Evolutionary conservation across 2,888 invertebrate species (phyloP), one percentile per base, ranked within the genome.

Genomic region (Clistopyga incitator): DNA sequence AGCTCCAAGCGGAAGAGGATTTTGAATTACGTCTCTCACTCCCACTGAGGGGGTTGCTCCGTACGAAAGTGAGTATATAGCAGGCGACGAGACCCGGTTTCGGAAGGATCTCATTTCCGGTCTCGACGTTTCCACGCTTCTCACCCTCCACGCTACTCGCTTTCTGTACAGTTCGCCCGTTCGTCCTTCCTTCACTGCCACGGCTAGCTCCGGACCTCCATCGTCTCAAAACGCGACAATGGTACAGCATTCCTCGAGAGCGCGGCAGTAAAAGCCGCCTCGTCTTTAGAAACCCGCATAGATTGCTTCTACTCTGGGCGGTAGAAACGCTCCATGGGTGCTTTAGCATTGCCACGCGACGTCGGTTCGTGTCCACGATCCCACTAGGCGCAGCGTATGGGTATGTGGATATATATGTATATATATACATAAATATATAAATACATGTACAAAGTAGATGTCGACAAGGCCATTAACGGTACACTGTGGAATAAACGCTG

Each of bases 101-200:
- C 84, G 77, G 84, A 84, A 84, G 84, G 84, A 85, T 87, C 82
- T 85, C 85, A 86, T 88, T 87, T 85, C 87, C 84, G 84, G 82
- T 83, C 74, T 52, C 82, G 84, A 84, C 84, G 76, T 84, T 85
- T 83, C 76, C 84, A 25, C 54, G 38, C 81, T 78, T 74, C 29
- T 81, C 78, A 50, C 34, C 56, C 20, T 47, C 45, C 38, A n/a
- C 13, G 18, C 18, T 20, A 11, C 54, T 70, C 38, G 23, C 38
- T 18, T 42, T 29, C 34, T 23, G 45, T 59, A 59, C 29, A 25
- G 42, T 25, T 64, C 50, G 25, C 18, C 10, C 56, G 15, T 20
- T 38, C 70, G 20, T 65, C 61, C 25, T 50, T 25, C 52, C 59
- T 67, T 4, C 64, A 38, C 42, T 25, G 50, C 20, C 47, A 15